Evolutionary conservation across 2,113 vertebrate genomes (phyloP), one percentile per base, ranked within the genome.

Genomic region (Pholis gunnellus): DNA sequence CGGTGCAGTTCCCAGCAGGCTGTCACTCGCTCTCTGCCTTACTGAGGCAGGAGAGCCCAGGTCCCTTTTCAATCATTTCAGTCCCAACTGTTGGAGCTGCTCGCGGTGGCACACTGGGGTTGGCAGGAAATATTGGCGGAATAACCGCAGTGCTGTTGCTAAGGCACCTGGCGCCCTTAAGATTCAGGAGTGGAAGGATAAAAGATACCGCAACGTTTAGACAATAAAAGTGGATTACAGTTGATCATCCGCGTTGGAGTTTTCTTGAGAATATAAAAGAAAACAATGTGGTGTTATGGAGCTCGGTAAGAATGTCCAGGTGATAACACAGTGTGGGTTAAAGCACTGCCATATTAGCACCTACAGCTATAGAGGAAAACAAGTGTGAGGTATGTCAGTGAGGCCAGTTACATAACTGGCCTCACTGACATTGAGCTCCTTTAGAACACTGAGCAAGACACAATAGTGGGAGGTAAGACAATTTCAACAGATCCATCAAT

Each of bases 111-210:
- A 79, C 79, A 52, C 60, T 20, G 54, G 75, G 61, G 17, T 6
- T 74, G 64, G 81, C n/a, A 71, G 63, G 63, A 88, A 75, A 87
- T 81, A 85, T 66, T 48, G 63, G 71, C 74, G 73, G 52, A 84
- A 86, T 80, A 84, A 80, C 75, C 44, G 80, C 63, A 40, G 34
- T 17, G 66, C 42, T 54, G 72, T 68, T 74, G 22, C 75, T 36
- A 14, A 82, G 52, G 72, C 72, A 31, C 48, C 68, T 38, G 78
- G 15, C 4, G 9, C 76, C 54, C 34, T 71, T 38, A n/a, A 64
- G 38, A 82, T 57, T 86, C 68, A 59, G 57, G 54, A 54, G 64
- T 56, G 15, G 44, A 60, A 36, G 75, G 68, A 34, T 56, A 69
- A 70, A 87, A 81, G 29, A 70, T 31, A 56, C 29, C 54, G 38